Conservation (phyloP, 2,113 vertebrate species). For the Urocynchramus pylzowi region DNA sequence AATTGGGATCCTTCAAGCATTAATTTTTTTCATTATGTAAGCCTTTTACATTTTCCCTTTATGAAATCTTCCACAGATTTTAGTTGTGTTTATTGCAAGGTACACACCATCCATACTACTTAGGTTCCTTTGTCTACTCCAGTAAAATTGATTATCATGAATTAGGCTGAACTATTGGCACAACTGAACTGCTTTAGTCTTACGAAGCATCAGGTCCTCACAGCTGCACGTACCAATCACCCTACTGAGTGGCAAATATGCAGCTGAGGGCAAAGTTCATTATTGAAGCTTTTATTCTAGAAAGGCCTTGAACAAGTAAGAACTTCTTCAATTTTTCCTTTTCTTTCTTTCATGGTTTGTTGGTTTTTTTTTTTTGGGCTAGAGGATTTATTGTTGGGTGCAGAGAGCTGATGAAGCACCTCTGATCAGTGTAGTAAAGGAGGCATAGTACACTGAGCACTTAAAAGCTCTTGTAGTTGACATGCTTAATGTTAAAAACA, state of each 20-base stretch:
- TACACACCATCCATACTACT: accelerated
- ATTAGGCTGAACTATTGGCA: background rate
- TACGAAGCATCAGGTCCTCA: background rate
- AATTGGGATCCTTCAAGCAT: background rate
- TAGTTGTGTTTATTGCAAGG: background rate
- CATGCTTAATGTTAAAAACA: background rate
- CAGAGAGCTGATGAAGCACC: background rate
- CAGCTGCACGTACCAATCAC: background rate
- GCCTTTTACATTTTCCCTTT: background rate
- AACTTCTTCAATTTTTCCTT: background rate
- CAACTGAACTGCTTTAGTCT: background rate
- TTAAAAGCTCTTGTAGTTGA: background rate
- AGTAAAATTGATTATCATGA: background rate
- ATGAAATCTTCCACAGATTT: background rate
- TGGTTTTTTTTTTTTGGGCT: no score
- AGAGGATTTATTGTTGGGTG: background rate
- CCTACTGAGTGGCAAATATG: background rate
- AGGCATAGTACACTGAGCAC: background rate
- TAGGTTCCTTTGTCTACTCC: background rate
- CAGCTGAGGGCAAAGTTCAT: background rate
- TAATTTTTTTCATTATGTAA: background rate
- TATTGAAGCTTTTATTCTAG: background rate
- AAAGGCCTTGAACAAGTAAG: background rate
- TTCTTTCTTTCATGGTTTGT: no score
- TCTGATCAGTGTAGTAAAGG: background rate